Base-by-base conservation (phyloP, 2,888 invertebrate species). In the Mycalesis mineus region DNA sequence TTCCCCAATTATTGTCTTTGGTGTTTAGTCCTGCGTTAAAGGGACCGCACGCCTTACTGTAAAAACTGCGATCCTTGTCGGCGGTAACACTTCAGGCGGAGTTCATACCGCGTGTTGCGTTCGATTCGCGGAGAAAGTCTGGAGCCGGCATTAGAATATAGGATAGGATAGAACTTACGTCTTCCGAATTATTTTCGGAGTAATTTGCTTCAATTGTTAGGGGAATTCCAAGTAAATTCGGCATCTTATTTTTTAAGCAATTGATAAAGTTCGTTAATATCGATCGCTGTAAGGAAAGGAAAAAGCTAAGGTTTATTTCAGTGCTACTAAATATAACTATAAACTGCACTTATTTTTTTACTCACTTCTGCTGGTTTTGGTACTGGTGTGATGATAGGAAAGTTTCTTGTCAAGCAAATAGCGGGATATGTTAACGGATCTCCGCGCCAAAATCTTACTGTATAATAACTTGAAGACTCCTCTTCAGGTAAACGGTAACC, bases 361-460 rank as follows among this genome's bases (percentile, higher is more conserved):
- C 69, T 65, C 68, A 84, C 88, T 74, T 80, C 82, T 9, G 70
- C 58, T 8, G 64, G 41, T 66, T 78, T 84, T 1, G 80, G 73
- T 22, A 83, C 66, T 5, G 85, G 86, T 17, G 77, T 82, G 29
- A 87, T 71, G 22, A 85, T 76, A 1, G 88, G 88, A 62, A 77
- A 81, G 60, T 77, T 75, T 64, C 75, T 68, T 8, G 74, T 64
- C 0, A 88, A 70, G 66, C 88, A 89, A 59, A 77, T 65, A 53
- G 78, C 77, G 11, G 88, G 88, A 56, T 89, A 89, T 2, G 81
- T 84, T 49, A 88, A 62, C 0, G 87, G 82, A 28, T 86, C 86
- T 7, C 89, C 89, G 17, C 85, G 80, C 88, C 88, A 89, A 67
- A 89, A 89, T 44, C 79, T 73, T 6, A 89, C 68, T 9, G 73